phyloP scores from a whole-genome alignment of 2,888 invertebrate species.

The Plutella xylostella region DNA sequence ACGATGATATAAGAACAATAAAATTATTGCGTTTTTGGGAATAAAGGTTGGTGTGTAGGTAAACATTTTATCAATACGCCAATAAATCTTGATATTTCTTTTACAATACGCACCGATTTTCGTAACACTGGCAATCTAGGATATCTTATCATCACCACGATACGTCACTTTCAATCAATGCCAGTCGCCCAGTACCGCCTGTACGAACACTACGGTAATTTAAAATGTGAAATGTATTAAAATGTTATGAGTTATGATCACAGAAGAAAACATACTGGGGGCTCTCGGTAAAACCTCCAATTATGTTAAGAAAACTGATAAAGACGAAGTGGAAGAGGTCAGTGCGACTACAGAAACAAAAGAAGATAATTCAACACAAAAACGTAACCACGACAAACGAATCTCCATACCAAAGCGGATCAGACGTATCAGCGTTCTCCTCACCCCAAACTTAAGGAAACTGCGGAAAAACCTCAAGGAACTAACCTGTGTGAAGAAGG shows the following conservation, averaged over 20 bases:
- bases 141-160: conserved; percentile 42
- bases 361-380: conserved; percentile 20
- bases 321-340: background rate
- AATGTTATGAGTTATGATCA: conserved; percentile 37
- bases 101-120: conserved; percentile 5
- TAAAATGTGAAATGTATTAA: conserved; percentile 31
- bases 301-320: conserved; percentile 25
- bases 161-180: conserved; percentile 65
- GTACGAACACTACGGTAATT: conserved; percentile 30
- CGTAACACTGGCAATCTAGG: conserved; percentile 10
- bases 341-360: conserved; percentile 10
- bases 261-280: conserved; percentile 34
- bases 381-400: too few relatives aligned
- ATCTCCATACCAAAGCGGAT: too few relatives aligned
- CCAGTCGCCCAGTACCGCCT: conserved; percentile 38
- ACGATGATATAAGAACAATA: too few relatives aligned
- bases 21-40: background rate
- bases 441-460: too few relatives aligned
- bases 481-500: conserved; percentile 27
- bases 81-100: background rate
- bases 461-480: conserved; percentile 30
- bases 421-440: too few relatives aligned
- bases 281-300: conserved; percentile 30
- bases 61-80: background rate
- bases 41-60: background rate